Conservation (phyloP, 2,113 vertebrate species). For the Nesoenas mayeri region DNA sequence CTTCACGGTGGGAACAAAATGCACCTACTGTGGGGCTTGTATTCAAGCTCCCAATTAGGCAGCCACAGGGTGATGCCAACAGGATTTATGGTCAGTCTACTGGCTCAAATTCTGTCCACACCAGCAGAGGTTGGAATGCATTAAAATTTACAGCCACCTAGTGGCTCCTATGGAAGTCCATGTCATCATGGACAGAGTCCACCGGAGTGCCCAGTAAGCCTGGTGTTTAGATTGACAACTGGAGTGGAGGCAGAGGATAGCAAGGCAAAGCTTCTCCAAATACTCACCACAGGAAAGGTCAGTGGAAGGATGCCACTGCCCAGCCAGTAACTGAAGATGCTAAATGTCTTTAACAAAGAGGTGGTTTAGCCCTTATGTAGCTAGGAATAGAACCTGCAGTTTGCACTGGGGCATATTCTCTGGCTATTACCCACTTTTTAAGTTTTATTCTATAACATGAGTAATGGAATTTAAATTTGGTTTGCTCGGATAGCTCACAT, state of each 20-base stretch:
- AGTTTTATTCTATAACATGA: background rate
- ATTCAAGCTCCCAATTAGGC: background rate
- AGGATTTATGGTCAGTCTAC: background rate
- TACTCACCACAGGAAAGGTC: background rate
- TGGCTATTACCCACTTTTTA: background rate
- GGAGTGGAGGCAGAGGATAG: background rate
- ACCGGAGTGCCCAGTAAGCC: background rate
- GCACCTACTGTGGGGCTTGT: background rate
- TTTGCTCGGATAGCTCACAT: background rate
- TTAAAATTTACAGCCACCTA: background rate
- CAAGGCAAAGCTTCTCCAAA: background rate
- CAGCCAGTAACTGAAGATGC: background rate
- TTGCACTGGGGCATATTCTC: background rate
- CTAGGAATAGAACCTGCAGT: background rate
- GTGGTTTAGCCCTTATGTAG: background rate
- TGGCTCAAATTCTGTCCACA: background rate
- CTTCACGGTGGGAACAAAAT: accelerated
- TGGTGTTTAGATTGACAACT: background rate
- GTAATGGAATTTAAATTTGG: background rate
- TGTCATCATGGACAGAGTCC: background rate
- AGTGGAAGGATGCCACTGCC: background rate
- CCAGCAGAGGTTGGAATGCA: background rate
- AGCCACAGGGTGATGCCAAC: background rate
- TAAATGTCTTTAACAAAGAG: background rate
- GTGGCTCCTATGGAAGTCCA: background rate